These are phyloP conservation scores for Neopipo cinnamomea DNA, from an alignment of 2,113 vertebrate genomes.

Conservation along the genomic window DNA sequence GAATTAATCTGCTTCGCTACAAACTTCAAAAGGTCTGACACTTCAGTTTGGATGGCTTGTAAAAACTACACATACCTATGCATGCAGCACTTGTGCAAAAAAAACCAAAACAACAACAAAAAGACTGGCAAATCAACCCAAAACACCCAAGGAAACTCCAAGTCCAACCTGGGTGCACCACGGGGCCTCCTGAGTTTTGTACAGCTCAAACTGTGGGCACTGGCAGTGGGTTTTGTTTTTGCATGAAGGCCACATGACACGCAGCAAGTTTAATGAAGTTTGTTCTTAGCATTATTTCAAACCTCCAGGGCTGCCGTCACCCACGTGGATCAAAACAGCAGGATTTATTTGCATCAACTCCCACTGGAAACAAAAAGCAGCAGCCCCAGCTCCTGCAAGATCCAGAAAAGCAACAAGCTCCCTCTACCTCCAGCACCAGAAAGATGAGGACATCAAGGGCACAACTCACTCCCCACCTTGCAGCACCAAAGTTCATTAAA, in stretches of 20 bases:
- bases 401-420: background rate
- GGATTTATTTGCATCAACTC: constrained; percentile 29
- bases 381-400: background rate
- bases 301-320: constrained; percentile 36
- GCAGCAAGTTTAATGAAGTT: constrained; percentile 20
- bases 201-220: background rate
- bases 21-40: background rate
- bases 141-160: background rate
- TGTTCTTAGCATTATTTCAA: constrained; percentile 20
- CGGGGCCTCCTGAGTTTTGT: background rate
- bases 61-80: background rate
- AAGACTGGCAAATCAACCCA: background rate
- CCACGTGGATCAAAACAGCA: constrained; percentile 21
- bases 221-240: background rate
- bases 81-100: background rate
- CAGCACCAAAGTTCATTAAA: background rate
- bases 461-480: background rate
- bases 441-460: background rate
- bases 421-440: background rate
- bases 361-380: constrained; percentile 4
- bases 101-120: background rate
- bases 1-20: background rate
- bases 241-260: background rate
- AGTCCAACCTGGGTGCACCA: background rate
- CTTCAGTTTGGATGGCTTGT: background rate